These are phyloP conservation scores for Drosophila kepulauana DNA, from an alignment of 1,140 invertebrate species.

Conservation along the genomic window DNA sequence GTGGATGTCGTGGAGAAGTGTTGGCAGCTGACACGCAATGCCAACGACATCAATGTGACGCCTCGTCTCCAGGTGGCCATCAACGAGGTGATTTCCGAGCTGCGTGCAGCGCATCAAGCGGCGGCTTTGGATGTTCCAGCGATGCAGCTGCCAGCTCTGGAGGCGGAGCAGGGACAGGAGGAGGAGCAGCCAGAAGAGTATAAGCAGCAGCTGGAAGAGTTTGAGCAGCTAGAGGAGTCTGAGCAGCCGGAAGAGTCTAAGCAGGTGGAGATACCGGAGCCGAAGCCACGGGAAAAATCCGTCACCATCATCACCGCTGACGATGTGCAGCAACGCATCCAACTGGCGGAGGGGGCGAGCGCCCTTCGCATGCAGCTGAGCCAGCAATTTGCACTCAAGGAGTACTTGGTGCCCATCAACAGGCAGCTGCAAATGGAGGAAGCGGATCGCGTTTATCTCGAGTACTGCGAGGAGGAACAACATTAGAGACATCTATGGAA, in stretches of 20 bases:
- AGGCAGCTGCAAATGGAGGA: slow-evolving; percentile 21
- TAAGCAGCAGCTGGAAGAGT: too few relatives aligned
- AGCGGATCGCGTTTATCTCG: slow-evolving; percentile 7
- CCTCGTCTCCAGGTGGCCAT: slow-evolving; percentile 50
- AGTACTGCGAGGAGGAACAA: not conserved
- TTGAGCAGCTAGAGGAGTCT: too few relatives aligned
- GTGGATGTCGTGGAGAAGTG: slow-evolving; percentile 39
- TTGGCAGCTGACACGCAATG: slow-evolving; percentile 19
- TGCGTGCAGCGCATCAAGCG: slow-evolving; percentile 23
- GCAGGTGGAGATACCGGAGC: too few relatives aligned
- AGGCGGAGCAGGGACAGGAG: too few relatives aligned
- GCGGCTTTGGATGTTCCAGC: not conserved
- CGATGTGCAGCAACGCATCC: not conserved
- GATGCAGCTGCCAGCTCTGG: too few relatives aligned
- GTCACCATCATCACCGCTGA: not conserved
- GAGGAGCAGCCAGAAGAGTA: too few relatives aligned
- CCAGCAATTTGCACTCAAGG: not conserved
- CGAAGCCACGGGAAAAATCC: not conserved
- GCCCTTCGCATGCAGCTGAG: slow-evolving; percentile 17
- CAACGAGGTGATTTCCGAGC: slow-evolving; percentile 42
- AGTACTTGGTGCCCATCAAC: slow-evolving; percentile 27
- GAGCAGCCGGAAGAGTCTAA: too few relatives aligned
- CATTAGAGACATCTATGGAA: not conserved
- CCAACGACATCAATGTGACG: slow-evolving; percentile 22
- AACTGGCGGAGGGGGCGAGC: slow-evolving; percentile 8